These are phyloP conservation scores for Ptychadena robeensis DNA, from an alignment of 2,797 vertebrate species.

Conservation along the genomic window DNA sequence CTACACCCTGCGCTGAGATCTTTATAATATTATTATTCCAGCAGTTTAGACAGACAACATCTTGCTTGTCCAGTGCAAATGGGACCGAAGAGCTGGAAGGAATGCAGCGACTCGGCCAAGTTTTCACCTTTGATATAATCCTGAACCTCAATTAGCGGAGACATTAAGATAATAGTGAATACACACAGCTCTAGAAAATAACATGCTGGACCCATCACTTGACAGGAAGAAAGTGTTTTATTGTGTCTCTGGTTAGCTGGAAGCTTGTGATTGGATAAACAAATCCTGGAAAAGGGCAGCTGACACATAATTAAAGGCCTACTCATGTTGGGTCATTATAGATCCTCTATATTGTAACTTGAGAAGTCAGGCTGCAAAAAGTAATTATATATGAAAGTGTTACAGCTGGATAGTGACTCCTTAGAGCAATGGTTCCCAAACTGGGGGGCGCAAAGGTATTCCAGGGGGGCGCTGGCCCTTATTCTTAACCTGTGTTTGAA, in stretches of 20 bases:
- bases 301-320: background rate
- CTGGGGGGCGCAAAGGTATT: no score
- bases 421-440: no score
- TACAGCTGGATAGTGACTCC: background rate
- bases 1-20: background rate
- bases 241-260: background rate
- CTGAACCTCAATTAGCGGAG: background rate
- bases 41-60: background rate
- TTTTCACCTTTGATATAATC: background rate
- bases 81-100: background rate
- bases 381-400: background rate
- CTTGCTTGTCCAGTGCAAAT: background rate
- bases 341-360: background rate
- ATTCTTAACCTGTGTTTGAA: no score
- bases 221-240: background rate
- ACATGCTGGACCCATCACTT: background rate
- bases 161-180: background rate
- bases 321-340: background rate
- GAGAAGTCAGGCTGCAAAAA: background rate
- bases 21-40: background rate
- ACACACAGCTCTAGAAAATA: background rate
- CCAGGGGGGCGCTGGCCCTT: no score
- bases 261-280: background rate
- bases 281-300: background rate
- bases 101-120: background rate